Percentiles rank a stretch among this genome's conserved stretches.
Evolutionary conservation across 2,888 invertebrate species (phyloP).

Genomic region (Mesodorylaimus sp.): DNA sequence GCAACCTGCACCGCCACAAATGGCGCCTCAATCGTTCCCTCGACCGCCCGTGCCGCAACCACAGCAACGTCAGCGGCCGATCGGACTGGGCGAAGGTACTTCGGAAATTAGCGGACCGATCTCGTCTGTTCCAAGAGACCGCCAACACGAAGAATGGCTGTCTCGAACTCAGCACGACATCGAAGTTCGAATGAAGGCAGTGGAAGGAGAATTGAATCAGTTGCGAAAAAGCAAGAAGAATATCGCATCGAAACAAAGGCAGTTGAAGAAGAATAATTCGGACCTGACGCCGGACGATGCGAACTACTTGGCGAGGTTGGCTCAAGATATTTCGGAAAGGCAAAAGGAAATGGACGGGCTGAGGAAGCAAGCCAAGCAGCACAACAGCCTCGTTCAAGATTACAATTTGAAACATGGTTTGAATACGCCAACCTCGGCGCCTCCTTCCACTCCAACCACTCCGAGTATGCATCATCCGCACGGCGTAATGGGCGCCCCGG

Average conservation of each 20-base stretch:
- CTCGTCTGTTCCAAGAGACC: no score
- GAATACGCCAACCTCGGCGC: no score
- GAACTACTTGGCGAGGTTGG: background rate
- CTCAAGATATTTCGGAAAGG: background rate
- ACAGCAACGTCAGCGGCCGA: background rate
- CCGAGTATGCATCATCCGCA: background rate
- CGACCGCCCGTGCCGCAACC: background rate
- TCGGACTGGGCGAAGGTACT: background rate
- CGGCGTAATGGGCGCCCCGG: background rate
- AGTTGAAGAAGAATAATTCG: background rate
- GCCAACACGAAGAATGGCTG: no score
- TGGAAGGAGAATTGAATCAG: no score
- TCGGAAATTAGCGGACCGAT: background rate
- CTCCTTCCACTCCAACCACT: background rate
- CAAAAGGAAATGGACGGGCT: slow-evolving; percentile 12
- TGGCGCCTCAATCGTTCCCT: background rate
- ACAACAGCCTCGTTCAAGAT: slow-evolving; percentile 1
- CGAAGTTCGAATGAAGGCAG: no score
- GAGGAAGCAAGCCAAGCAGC: slow-evolving; percentile 19
- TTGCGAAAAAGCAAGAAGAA: no score
- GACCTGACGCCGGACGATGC: background rate
- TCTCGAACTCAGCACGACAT: no score
- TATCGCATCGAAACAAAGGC: background rate
- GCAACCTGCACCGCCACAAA: no score
- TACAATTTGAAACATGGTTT: background rate